Evolutionary conservation across 92 coral and sea anemone species (phyloP), one percentile per base, ranked within the genome.

Genomic region (Plumapathes pennacea): DNA sequence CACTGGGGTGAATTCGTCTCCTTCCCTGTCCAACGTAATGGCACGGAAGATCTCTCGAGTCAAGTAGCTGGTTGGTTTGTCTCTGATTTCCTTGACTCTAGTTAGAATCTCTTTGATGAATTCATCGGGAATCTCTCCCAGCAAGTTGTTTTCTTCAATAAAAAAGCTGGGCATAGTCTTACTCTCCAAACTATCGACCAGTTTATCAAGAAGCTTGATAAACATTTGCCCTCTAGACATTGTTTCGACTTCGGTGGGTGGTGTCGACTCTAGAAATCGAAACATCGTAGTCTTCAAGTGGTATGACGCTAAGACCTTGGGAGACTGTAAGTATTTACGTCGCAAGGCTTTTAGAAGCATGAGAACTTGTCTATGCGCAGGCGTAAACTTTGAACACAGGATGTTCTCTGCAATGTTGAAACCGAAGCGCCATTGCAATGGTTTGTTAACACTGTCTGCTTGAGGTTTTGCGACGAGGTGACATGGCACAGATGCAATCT

Each of bases 401-500:
- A n/a, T n/a, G n/a, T n/a, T 36, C 8, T 36, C 40, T 36, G 40
- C 40, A 7, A 36, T 36, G 40, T 36, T 36, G 8, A 36, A 36
- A 36, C n/a, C 40, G n/a, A 36, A 36, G 40, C 40, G 40, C 40
- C 40, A 36, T 36, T 36, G n/a, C 9, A 36, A n/a, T 8, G 40
- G 40, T n/a, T 36, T 36, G 40, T 36, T 36, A 36, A n/a, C 40
- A 36, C 40, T 36, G 8, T 36, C 40, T 36, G 40, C 40, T 36
- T 36, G 40, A 36, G 40, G 40, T n/a, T 36, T 36, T 36, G 40
- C 40, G n/a, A n/a, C n/a, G 40, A 36, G 40, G 40, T 36, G 40
- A 36, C 40, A 36, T 8, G 40, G n/a, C 40, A 36, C 40, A 36
- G 40, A 36, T 36, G 40, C 40, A 36, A 36, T 8, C 40, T 36